phyloP scores from a whole-genome alignment of 2,888 invertebrate genomes.

The Orthosia gracilis region DNA sequence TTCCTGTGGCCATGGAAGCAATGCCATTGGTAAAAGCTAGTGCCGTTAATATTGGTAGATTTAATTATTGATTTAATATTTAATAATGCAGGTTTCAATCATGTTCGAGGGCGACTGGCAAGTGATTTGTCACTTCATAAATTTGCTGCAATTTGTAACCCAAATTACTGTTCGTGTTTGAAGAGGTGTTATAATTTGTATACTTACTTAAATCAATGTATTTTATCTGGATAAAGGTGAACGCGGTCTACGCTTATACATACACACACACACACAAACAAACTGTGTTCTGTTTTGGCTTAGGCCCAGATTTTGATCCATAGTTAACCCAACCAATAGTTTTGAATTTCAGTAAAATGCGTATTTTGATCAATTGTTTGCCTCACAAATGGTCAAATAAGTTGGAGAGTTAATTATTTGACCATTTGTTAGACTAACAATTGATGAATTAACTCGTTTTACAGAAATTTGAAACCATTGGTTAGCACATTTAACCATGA shows the following conservation, averaged over 20 bases:
- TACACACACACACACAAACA: too few species aligned
- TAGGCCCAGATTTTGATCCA: too few species aligned
- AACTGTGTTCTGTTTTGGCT: too few species aligned
- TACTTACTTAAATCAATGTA: constrained; percentile 10
- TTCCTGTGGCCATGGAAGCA: background rate
- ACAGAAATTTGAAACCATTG: too few species aligned
- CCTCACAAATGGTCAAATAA: too few species aligned
- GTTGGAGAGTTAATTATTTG: too few species aligned
- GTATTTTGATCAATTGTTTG: too few species aligned
- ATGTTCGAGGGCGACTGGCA: constrained; percentile 14
- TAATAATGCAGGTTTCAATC: constrained; percentile 16
- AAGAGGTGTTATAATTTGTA: background rate
- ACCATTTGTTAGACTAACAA: too few species aligned
- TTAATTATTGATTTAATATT: constrained; percentile 35
- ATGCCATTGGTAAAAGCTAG: background rate
- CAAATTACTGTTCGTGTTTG: constrained; percentile 20
- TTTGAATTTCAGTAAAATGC: too few species aligned
- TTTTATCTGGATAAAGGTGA: constrained; percentile 7
- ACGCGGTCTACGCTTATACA: background rate
- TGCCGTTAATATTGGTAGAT: background rate
- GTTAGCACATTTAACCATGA: too few species aligned
- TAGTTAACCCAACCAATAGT: too few species aligned
- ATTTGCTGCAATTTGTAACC: constrained; percentile 11
- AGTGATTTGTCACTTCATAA: constrained; percentile 31
- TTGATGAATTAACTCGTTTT: too few species aligned